Evolutionary conservation across 1,140 invertebrate genomes (phyloP).

Genomic region (Globodera rostochiensis): DNA sequence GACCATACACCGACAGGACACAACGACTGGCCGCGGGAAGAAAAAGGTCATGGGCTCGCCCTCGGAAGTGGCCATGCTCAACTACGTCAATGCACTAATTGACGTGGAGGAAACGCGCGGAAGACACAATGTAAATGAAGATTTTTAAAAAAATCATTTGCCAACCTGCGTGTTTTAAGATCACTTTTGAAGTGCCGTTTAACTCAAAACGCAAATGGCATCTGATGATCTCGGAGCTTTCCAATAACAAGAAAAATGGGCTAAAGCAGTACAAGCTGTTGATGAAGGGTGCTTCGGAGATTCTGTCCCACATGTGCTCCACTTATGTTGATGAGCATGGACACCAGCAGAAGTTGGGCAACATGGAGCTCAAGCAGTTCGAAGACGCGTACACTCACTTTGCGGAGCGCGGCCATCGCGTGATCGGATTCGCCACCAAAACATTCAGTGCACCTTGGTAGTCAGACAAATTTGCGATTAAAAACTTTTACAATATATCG

Average conservation of each 20-base stretch:
- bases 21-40: slow-evolving; percentile 30
- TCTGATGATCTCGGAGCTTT: slow-evolving; percentile 48
- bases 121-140: background rate
- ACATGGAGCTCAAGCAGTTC: slow-evolving; percentile 38
- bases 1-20: background rate
- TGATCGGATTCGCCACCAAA: slow-evolving; percentile 58
- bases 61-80: slow-evolving; percentile 54
- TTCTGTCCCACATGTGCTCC: slow-evolving; percentile 53
- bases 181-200: slow-evolving; percentile 64
- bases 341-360: background rate
- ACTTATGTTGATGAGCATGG: slow-evolving; percentile 44
- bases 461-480: background rate
- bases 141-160: slow-evolving; percentile 5
- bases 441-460: slow-evolving; percentile 48
- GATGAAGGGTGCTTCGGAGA: slow-evolving; percentile 61
- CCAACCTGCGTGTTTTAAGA: slow-evolving; percentile 33
- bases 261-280: slow-evolving; percentile 51
- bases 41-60: slow-evolving; percentile 47
- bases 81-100: slow-evolving; percentile 39
- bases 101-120: background rate
- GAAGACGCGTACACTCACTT: slow-evolving; percentile 33
- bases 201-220: slow-evolving; percentile 62
- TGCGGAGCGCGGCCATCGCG: slow-evolving; percentile 45
- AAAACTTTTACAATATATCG: too few species aligned
- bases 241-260: slow-evolving; percentile 26